Evolutionary conservation across 2,888 invertebrate species (phyloP).

Genomic region (Drosophila picticornis): DNA sequence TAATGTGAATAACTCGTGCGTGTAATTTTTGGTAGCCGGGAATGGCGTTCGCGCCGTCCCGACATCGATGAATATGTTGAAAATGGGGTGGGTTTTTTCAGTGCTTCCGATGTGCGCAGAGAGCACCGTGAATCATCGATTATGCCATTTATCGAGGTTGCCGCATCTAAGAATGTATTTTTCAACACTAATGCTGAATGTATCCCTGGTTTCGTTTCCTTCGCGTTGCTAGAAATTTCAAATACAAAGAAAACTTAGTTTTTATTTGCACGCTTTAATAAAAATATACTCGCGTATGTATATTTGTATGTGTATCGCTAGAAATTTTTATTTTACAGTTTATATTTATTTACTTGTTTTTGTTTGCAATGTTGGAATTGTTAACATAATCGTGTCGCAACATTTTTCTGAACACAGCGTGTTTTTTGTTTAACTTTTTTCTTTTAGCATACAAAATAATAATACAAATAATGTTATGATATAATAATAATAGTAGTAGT

Average conservation of each 20-base stretch:
- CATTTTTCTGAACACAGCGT: slow-evolving; percentile 68
- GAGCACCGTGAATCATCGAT: neutral
- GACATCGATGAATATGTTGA: slow-evolving; percentile 68
- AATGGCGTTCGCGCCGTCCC: slow-evolving; percentile 88
- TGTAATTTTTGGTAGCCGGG: slow-evolving; percentile 89
- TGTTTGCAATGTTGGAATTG: slow-evolving; percentile 60
- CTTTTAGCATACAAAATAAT: slow-evolving; percentile 66
- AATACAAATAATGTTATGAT: slow-evolving; percentile 69
- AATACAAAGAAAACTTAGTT: slow-evolving; percentile 3
- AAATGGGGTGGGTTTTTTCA: neutral
- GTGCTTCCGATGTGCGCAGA: neutral
- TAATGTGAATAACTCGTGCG: slow-evolving; percentile 91
- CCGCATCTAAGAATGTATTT: neutral
- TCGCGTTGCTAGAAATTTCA: neutral
- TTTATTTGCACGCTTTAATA: slow-evolving; percentile 65
- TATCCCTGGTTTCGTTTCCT: neutral
- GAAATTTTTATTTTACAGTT: slow-evolving; percentile 75
- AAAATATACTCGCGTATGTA: slow-evolving; percentile 59
- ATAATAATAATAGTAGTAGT: slow-evolving; percentile 65
- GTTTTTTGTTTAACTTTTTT: slow-evolving; percentile 48
- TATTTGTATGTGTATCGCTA: slow-evolving; percentile 71
- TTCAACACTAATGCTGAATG: neutral
- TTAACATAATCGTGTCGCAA: slow-evolving; percentile 68
- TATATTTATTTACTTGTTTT: slow-evolving; percentile 64
- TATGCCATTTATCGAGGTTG: accelerated